Conservation (phyloP, 2,797 vertebrate genomes). For the Allobates femoralis region DNA sequence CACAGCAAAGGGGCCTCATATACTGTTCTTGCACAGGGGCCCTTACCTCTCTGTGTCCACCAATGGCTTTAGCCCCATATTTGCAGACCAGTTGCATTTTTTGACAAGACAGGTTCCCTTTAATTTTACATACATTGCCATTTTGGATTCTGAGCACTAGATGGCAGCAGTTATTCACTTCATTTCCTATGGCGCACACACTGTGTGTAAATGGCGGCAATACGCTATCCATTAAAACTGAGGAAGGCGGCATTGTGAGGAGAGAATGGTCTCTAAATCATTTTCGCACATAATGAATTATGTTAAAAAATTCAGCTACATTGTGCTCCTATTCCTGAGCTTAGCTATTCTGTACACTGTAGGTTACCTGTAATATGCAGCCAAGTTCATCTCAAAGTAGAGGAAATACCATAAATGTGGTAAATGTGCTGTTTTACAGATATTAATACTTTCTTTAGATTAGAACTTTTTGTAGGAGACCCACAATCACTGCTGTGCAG, state of each 20-base stretch:
- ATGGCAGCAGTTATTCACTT: slow-evolving; percentile 19
- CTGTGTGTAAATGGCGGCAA: neutral
- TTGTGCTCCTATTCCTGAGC: neutral
- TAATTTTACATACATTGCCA: neutral
- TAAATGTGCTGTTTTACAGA: too few relatives aligned
- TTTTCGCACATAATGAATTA: slow-evolving; percentile 3
- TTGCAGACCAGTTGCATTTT: too few relatives aligned
- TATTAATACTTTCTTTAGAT: too few relatives aligned
- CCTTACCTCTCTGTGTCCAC: too few relatives aligned
- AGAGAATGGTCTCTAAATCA: neutral
- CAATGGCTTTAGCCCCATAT: too few relatives aligned
- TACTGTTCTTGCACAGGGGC: too few relatives aligned
- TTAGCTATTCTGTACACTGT: neutral
- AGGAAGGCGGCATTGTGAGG: neutral
- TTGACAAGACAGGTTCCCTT: too few relatives aligned
- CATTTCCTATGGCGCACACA: neutral
- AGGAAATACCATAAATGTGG: neutral
- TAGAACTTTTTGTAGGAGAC: too few relatives aligned
- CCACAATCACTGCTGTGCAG: too few relatives aligned
- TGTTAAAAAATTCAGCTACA: neutral
- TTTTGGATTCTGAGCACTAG: slow-evolving; percentile 1
- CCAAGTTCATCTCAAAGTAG: neutral
- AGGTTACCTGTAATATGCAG: neutral
- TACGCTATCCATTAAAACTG: neutral
- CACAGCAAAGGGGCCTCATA: too few relatives aligned